phyloP scores from a whole-genome alignment of 2,888 invertebrate genomes.

The Conus canariensis region DNA sequence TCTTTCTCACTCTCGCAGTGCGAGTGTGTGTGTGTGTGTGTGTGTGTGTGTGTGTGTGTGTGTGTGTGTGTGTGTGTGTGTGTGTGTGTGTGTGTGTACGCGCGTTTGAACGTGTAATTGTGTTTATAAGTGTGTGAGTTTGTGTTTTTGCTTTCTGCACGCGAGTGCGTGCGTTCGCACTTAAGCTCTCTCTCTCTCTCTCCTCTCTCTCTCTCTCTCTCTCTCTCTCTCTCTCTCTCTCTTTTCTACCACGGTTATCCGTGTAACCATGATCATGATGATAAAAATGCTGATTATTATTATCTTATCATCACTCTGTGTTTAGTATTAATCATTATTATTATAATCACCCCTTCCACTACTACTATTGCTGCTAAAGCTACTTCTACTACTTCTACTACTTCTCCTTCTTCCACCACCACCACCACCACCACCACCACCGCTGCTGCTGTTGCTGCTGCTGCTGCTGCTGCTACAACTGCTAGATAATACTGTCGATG shows the following conservation, averaged over 20 bases:
- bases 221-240: too few relatives aligned
- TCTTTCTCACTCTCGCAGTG: background rate
- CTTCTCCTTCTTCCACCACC: background rate
- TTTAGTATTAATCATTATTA: too few relatives aligned
- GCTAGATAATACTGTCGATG: background rate
- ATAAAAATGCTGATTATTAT: too few relatives aligned
- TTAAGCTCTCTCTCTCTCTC: too few relatives aligned
- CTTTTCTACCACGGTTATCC: too few relatives aligned
- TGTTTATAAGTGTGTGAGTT: background rate
- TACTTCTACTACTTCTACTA: background rate
- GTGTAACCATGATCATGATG: too few relatives aligned
- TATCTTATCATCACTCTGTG: too few relatives aligned
- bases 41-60: constrained; percentile 1
- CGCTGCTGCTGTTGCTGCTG: background rate
- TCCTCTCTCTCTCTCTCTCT: too few relatives aligned
- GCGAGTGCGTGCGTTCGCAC: background rate
- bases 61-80: background rate
- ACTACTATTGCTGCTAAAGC: background rate
- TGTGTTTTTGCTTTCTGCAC: background rate
- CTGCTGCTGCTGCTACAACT: constrained; percentile 15
- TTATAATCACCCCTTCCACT: background rate
- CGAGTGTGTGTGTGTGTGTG: background rate
- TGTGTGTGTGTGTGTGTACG: background rate
- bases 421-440: background rate
- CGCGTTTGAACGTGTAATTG: background rate